A percentile compares a stretch with the other conserved stretches of the same genome.
Evolutionary conservation across 2,797 vertebrate species (phyloP).

Genomic region (Picus viridis): DNA sequence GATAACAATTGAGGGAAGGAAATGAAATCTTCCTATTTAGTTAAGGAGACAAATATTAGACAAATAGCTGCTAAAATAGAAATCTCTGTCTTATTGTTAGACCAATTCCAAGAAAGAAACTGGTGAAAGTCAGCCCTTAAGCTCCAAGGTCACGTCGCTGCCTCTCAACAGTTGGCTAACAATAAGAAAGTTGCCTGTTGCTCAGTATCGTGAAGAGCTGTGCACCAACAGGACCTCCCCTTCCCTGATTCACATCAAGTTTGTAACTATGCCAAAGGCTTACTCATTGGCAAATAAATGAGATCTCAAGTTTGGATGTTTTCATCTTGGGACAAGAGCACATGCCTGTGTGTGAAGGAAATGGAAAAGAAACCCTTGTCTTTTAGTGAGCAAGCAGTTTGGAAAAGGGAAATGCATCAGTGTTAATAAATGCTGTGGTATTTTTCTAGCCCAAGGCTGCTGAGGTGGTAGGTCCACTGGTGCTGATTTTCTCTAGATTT

Average conservation of each 20-base stretch:
- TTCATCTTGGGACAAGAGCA: conserved; percentile 4
- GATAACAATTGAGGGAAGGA: conserved; percentile 57
- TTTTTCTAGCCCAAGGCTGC: conserved; percentile 9
- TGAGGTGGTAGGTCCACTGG: background rate
- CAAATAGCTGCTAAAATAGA: conserved; percentile 21
- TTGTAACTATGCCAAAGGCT: conserved; percentile 73
- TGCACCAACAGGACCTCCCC: background rate
- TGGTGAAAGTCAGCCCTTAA: background rate
- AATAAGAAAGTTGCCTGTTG: background rate
- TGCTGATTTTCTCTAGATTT: background rate
- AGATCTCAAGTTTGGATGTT: conserved; percentile 27
- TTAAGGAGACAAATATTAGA: conserved; percentile 2
- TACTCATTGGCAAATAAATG: conserved; percentile 35
- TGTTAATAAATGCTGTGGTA: fast-evolving
- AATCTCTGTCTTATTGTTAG: background rate
- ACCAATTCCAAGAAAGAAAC: background rate
- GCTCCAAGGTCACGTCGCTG: fast-evolving
- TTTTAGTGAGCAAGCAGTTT: conserved; percentile 1
- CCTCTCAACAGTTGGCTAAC: background rate
- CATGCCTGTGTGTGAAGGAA: background rate
- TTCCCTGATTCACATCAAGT: background rate
- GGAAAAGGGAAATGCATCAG: background rate
- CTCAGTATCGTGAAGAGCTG: background rate
- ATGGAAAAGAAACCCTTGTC: background rate
- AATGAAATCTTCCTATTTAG: conserved; percentile 15